A percentile compares a stretch with the other conserved stretches of the same genome.
Evolutionary conservation across 2,797 vertebrate genomes (phyloP).

Genomic region (Calcarius lapponicus): DNA sequence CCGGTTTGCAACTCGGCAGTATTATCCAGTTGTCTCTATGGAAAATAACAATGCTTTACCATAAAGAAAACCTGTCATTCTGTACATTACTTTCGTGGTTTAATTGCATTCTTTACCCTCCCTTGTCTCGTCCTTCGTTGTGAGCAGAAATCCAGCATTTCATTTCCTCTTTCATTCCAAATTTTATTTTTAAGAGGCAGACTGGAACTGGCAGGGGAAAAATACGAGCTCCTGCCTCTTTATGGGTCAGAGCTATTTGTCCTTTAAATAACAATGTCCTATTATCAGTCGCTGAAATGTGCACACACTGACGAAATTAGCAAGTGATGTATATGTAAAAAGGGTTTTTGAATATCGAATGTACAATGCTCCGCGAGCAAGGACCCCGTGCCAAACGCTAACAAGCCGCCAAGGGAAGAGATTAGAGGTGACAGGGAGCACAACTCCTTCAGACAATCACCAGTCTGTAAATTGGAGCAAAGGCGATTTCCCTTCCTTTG

Average conservation of each 20-base stretch:
- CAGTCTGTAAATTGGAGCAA: conserved; percentile 75
- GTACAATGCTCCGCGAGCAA: conserved; percentile 82
- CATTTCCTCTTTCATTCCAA: not conserved
- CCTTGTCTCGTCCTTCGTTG: not conserved
- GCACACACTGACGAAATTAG: conserved; percentile 87
- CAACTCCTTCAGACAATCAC: conserved; percentile 80
- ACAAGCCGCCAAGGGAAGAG: conserved; percentile 96
- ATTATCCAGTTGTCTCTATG: conserved; percentile 38
- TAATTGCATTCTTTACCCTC: conserved; percentile 34
- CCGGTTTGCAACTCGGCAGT: conserved; percentile 26
- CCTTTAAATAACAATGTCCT: conserved; percentile 72
- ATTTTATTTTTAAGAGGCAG: conserved; percentile 22
- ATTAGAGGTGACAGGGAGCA: conserved; percentile 82
- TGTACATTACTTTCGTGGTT: conserved; percentile 16
- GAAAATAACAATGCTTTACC: conserved; percentile 25
- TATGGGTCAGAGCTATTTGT: conserved; percentile 74
- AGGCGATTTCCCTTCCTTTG: conserved; percentile 66
- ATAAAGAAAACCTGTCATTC: conserved; percentile 12
- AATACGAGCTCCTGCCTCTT: not conserved
- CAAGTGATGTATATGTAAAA: conserved; percentile 88
- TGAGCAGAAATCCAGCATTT: conserved; percentile 13
- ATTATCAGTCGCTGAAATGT: conserved; percentile 77
- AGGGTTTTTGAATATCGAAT: conserved; percentile 89
- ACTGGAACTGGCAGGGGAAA: not conserved
- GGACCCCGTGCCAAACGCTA: conserved; percentile 86